These are phyloP conservation scores for Eulemur rubriventer DNA, from an alignment of 2,797 vertebrate genomes.

Conservation along the genomic window DNA sequence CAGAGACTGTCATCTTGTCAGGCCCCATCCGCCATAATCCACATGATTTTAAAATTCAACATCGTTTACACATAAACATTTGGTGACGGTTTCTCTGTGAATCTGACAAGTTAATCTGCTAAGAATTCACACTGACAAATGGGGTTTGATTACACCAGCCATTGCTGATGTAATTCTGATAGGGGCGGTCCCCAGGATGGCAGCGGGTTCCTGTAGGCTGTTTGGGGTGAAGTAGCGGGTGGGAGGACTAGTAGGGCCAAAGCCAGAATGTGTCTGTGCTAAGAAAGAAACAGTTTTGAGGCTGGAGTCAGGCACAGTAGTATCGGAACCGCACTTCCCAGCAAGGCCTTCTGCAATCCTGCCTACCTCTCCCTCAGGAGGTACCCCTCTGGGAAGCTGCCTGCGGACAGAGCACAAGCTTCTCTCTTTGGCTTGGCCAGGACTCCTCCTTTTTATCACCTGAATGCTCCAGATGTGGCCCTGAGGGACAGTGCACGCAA, in stretches of 20 bases:
- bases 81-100: constrained; percentile 88
- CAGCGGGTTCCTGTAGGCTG: constrained; percentile 70
- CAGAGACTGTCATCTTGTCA: constrained; percentile 91
- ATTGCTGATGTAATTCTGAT: constrained; percentile 88
- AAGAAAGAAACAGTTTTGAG: constrained; percentile 33
- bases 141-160: constrained; percentile 87
- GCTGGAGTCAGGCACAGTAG: constrained; percentile 34
- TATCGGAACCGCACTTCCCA: neutral
- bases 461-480: neutral
- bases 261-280: constrained; percentile 34
- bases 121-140: constrained; percentile 88
- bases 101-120: constrained; percentile 91
- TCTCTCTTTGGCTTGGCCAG: neutral
- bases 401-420: neutral
- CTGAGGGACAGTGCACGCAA: neutral
- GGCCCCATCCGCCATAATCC: constrained; percentile 89
- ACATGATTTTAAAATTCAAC: constrained; percentile 89
- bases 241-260: neutral
- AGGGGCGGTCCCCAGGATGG: constrained; percentile 81
- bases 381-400: neutral
- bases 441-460: neutral
- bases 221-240: neutral
- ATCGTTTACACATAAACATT: constrained; percentile 90
- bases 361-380: neutral
- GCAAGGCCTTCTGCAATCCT: constrained; percentile 42